A percentile compares a stretch with the other conserved stretches of the same genome.
Evolutionary conservation across 2,113 vertebrate genomes (phyloP).

Genomic region (Toxotes jaculatrix): DNA sequence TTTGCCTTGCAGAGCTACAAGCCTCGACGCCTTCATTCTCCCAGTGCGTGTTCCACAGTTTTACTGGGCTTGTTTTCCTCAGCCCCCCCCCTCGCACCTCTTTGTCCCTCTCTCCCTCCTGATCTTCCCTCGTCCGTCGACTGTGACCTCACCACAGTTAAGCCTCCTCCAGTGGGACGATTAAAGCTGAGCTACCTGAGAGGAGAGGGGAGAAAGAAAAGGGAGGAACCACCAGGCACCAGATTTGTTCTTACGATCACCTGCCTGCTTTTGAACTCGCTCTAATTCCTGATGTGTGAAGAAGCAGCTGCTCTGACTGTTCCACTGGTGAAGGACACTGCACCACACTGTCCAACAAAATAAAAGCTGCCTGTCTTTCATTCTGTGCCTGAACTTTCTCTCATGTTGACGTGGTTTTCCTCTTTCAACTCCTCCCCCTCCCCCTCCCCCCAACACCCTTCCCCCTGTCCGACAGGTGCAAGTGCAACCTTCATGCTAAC

Average conservation of each 20-base stretch:
- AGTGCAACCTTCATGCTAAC: conserved; percentile 99
- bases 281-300: conserved; percentile 55
- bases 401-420: conserved; percentile 53
- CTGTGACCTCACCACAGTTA: conserved; percentile 74
- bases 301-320: conserved; percentile 37
- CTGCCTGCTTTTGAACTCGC: conserved; percentile 66
- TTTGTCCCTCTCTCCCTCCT: conserved; percentile 30
- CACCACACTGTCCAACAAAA: conserved; percentile 49
- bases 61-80: conserved; percentile 64
- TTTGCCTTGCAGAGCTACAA: conserved; percentile 37
- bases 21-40: conserved; percentile 40
- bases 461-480: conserved; percentile 88
- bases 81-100: conserved; percentile 9
- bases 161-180: conserved; percentile 79
- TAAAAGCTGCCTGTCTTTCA: conserved; percentile 36
- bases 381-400: conserved; percentile 23
- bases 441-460: background rate
- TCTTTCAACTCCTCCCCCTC: conserved; percentile 17
- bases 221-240: conserved; percentile 73
- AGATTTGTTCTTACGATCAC: conserved; percentile 58
- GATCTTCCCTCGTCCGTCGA: conserved; percentile 32
- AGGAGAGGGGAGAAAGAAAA: conserved; percentile 7
- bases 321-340: conserved; percentile 70
- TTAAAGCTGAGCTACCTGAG: conserved; percentile 73
- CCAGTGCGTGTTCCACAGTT: conserved; percentile 53